Conservation (phyloP, 2,888 invertebrate species). For the Drosophila algonquin region DNA sequence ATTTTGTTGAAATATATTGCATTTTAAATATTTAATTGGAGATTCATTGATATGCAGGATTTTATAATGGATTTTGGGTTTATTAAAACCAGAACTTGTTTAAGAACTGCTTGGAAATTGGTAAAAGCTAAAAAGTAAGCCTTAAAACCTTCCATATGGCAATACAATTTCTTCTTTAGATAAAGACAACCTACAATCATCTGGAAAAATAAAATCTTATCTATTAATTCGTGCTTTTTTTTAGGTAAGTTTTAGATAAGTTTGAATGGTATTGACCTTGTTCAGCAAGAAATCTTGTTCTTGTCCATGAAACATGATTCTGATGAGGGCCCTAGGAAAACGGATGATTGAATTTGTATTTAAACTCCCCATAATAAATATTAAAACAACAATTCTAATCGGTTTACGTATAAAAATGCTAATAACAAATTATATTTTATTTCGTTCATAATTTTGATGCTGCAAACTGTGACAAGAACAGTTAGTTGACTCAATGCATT, state of each 20-base stretch:
- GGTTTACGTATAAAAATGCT: constrained; percentile 57
- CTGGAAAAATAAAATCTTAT: not conserved
- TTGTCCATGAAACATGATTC: not conserved
- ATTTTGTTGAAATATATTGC: not conserved
- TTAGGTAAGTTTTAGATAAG: not conserved
- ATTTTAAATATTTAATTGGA: too few species aligned
- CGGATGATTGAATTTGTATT: not conserved
- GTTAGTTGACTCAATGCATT: constrained; percentile 27
- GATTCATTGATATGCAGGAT: not conserved
- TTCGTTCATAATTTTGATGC: constrained; percentile 69
- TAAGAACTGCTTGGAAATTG: too few species aligned
- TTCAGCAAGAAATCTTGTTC: not conserved
- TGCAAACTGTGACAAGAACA: constrained; percentile 38
- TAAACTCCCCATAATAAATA: not conserved
- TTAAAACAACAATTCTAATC: not conserved
- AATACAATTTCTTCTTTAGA: too few species aligned
- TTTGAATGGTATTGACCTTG: not conserved
- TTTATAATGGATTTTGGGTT: too few species aligned
- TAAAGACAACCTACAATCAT: not conserved
- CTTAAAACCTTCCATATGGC: too few species aligned
- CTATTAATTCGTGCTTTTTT: not conserved
- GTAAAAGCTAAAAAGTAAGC: too few species aligned
- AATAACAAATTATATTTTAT: constrained; percentile 73
- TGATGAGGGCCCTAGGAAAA: not conserved
- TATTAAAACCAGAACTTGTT: too few species aligned